Percentiles rank a stretch among this genome's conserved stretches.
Evolutionary conservation across 2,888 invertebrate genomes (phyloP).

Genomic region (Drosophila parthenogenetica): DNA sequence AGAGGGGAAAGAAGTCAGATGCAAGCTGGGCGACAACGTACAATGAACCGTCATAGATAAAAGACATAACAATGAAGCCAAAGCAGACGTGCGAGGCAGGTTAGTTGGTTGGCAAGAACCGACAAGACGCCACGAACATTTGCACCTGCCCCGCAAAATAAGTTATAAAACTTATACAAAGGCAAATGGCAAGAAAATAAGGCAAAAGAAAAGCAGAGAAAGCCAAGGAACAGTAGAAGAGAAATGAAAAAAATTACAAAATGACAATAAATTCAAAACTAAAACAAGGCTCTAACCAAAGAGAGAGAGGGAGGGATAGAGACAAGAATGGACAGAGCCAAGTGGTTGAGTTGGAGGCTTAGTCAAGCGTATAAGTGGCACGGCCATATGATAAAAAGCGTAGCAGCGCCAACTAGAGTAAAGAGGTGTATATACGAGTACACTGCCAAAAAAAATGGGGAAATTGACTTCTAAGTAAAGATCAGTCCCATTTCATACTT

Average conservation of each 20-base stretch:
- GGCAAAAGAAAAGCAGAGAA: conserved; percentile 23
- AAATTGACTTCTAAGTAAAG: not conserved
- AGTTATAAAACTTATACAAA: conserved; percentile 76
- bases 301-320: not conserved
- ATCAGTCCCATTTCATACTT: no score
- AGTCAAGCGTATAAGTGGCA: conserved; percentile 65
- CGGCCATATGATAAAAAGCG: conserved; percentile 73
- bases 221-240: conserved; percentile 10
- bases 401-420: conserved; percentile 22
- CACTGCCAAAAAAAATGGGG: not conserved
- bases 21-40: conserved; percentile 37
- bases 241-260: conserved; percentile 64
- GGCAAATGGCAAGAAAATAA: conserved; percentile 48
- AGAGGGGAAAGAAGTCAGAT: not conserved
- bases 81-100: conserved; percentile 71
- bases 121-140: conserved; percentile 65
- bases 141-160: conserved; percentile 74
- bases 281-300: conserved; percentile 65
- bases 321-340: conserved; percentile 7
- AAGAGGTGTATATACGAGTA: conserved; percentile 1
- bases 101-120: conserved; percentile 30
- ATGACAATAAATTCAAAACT: conserved; percentile 81
- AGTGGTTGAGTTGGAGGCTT: conserved; percentile 41
- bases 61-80: conserved; percentile 79
- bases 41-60: conserved; percentile 81